phyloP scores from a whole-genome alignment of 2,888 invertebrate species.

The Epistrophe eligans region DNA sequence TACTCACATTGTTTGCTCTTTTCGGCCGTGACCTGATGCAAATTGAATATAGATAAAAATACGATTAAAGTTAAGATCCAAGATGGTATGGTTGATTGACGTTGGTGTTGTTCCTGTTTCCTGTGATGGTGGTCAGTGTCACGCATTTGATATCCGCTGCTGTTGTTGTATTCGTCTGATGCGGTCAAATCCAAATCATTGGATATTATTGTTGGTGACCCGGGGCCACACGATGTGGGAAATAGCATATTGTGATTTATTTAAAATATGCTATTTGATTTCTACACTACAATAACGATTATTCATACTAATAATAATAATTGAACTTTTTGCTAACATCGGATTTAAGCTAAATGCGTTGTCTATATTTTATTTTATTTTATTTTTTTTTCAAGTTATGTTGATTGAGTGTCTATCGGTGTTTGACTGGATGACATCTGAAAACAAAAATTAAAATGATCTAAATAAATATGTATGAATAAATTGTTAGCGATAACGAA shows the following conservation, averaged over 20 bases:
- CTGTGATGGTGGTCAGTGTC: slow-evolving; percentile 48
- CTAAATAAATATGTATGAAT: background rate
- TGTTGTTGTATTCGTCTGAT: slow-evolving; percentile 41
- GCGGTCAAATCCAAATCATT: slow-evolving; percentile 63
- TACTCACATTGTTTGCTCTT: slow-evolving; percentile 84
- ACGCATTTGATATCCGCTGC: slow-evolving; percentile 49
- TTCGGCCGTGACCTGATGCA: slow-evolving; percentile 82
- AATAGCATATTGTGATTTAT: slow-evolving; percentile 79
- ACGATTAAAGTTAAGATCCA: slow-evolving; percentile 82
- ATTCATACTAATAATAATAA: slow-evolving; percentile 70
- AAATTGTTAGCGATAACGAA: background rate
- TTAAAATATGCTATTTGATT: slow-evolving; percentile 66
- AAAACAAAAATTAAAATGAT: slow-evolving; percentile 5
- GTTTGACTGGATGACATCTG: slow-evolving; percentile 50
- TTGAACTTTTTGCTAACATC: slow-evolving; percentile 63
- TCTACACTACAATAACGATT: slow-evolving; percentile 46
- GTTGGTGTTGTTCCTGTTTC: slow-evolving; percentile 58
- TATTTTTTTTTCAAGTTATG: slow-evolving; percentile 36
- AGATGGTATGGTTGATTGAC: slow-evolving; percentile 78
- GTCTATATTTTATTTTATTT: slow-evolving; percentile 12
- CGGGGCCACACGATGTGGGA: slow-evolving; percentile 84
- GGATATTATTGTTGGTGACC: slow-evolving; percentile 78
- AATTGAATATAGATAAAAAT: slow-evolving; percentile 78
- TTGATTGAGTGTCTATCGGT: slow-evolving; percentile 38
- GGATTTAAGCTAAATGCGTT: slow-evolving; percentile 55